Evolutionary conservation across 1,140 invertebrate genomes (phyloP), one percentile per base, ranked within the genome.

Genomic region (Eriosoma lanigerum): DNA sequence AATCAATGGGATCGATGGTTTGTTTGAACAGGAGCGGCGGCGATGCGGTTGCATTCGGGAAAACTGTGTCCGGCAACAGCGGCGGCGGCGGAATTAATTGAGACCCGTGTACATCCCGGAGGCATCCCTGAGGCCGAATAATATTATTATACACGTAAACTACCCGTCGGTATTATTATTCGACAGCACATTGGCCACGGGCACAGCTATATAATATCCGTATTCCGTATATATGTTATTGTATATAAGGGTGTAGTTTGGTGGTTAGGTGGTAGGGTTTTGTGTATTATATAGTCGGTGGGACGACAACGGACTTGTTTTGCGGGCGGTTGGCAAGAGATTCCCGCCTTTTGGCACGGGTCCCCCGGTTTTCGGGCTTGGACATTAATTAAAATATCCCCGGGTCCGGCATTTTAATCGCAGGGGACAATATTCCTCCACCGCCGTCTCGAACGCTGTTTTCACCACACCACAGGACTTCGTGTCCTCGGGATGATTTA

Each of bases 341-440:
- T 78, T 60, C 52, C 75, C 75, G 75, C 75, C 75, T 78, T 78
- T 78, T 78, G 75, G 75, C 75, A 78, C 75, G 24, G 75, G 54
- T 62, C 75, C 44, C 38, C 75, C 54, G 54, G 54, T 78, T 78
- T 78, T 62, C 73, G 32, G 73, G 75, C 54, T 46, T 38, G 75
- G 75, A 62, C 75, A 78, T 78, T 78, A 78, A 78, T 78, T 78
- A 78, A 78, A 78, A 78, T 62, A 78, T 78, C 75, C 56, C 75
- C 75, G 75, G 75, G 75, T 78, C 75, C 75, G 54, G 75, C 75
- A 48, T 78, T 78, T 78, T 78, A 78, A 78, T 78, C 75, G 75
- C 75, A 62, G 75, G 75, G 75, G 75, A 78, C 75, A 29, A 48
- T 46, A 38, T 58, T n/a, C 32, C 32, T 29, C 56, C 38, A 6